Evolutionary conservation across 2,888 invertebrate genomes (phyloP).

Genomic region (Uropetala carovei): DNA sequence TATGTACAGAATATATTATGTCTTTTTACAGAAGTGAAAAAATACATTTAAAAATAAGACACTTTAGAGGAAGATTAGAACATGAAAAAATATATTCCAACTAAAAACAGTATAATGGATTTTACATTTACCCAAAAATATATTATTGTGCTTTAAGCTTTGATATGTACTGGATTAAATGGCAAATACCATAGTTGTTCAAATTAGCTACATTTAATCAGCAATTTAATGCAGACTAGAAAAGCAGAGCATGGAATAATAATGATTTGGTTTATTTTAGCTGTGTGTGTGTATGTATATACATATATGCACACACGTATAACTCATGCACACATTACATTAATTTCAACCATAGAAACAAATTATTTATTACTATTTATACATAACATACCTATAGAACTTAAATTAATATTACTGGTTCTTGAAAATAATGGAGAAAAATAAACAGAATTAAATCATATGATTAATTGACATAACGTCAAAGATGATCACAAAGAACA

Average conservation of each 20-base stretch:
- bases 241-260: constrained; percentile 47
- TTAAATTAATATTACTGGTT: constrained; percentile 23
- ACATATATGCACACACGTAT: not conserved
- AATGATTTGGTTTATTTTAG: not conserved
- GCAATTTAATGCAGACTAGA: constrained; percentile 60
- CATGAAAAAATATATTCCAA: constrained; percentile 62
- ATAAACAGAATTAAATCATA: not conserved
- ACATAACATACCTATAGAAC: not conserved
- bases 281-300: too few relatives aligned
- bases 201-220: constrained; percentile 30
- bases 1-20: constrained; percentile 60
- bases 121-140: constrained; percentile 60
- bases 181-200: constrained; percentile 50
- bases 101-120: constrained; percentile 58
- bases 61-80: constrained; percentile 40
- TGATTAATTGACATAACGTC: not conserved
- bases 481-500: constrained; percentile 38
- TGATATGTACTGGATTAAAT: constrained; percentile 53
- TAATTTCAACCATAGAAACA: constrained; percentile 14
- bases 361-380: constrained; percentile 34
- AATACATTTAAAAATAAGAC: constrained; percentile 61
- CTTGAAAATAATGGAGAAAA: constrained; percentile 25
- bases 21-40: constrained; percentile 58
- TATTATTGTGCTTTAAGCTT: constrained; percentile 61
- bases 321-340: not conserved